Conservation (phyloP, 2,113 vertebrate species). For the Acanthisitta chloris region DNA sequence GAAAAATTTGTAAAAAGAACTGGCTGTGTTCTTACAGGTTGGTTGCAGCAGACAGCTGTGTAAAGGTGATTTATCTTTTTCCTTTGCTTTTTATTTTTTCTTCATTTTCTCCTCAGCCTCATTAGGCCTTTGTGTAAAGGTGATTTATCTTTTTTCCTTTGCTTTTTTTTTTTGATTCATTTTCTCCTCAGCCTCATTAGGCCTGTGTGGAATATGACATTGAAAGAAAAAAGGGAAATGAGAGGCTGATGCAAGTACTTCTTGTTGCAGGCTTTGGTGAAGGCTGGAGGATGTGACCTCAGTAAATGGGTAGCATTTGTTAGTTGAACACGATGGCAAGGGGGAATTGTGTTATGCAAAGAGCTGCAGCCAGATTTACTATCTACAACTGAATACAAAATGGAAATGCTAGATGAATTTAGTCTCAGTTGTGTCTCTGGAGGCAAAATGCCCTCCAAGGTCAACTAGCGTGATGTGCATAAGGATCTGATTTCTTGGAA, state of each 20-base stretch:
- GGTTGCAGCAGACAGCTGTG: neutral
- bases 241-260: neutral
- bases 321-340: neutral
- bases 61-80: neutral
- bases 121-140: neutral
- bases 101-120: neutral
- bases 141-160: no score
- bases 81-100: no score
- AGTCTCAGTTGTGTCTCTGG: neutral
- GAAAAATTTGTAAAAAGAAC: neutral
- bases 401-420: neutral
- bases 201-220: neutral
- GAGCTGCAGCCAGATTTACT: neutral
- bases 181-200: neutral
- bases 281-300: neutral
- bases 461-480: neutral
- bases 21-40: neutral
- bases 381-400: neutral
- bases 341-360: neutral
- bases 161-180: rapidly evolving
- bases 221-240: neutral
- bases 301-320: rapidly evolving
- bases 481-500: neutral
- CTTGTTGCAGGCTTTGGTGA: neutral
- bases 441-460: neutral